A percentile compares a stretch with the other conserved stretches of the same genome.
Evolutionary conservation across 2,888 invertebrate genomes (phyloP).

Genomic region (Hipparchia semele): DNA sequence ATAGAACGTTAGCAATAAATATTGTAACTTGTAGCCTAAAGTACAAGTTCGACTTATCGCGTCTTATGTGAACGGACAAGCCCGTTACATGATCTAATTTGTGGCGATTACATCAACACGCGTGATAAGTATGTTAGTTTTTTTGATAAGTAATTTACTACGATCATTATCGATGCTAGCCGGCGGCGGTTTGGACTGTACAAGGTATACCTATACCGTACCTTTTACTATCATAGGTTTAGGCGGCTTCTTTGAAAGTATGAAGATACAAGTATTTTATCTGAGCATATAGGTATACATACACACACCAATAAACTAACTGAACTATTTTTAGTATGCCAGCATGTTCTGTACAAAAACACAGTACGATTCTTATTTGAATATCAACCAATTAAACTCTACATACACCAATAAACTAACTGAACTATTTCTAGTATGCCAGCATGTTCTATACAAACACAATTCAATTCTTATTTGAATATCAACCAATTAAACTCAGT

Average conservation of each 20-base stretch:
- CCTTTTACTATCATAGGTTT: not conserved
- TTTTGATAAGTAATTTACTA: conserved; percentile 45
- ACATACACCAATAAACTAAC: too few relatives aligned
- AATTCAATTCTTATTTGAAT: too few relatives aligned
- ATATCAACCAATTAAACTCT: too few relatives aligned
- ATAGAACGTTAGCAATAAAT: not conserved
- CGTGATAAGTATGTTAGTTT: conserved; percentile 46
- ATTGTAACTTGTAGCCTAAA: conserved; percentile 39
- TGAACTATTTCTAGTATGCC: too few relatives aligned
- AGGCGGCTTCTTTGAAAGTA: not conserved
- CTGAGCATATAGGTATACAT: too few relatives aligned
- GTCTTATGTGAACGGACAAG: conserved; percentile 62
- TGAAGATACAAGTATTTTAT: too few relatives aligned
- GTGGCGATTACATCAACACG: conserved; percentile 49
- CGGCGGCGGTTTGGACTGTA: conserved; percentile 24
- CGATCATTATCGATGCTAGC: conserved; percentile 37
- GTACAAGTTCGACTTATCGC: conserved; percentile 56
- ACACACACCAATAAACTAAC: too few relatives aligned
- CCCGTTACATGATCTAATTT: conserved; percentile 65
- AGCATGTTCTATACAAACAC: too few relatives aligned
- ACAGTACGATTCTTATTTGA: too few relatives aligned
- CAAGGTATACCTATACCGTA: not conserved
- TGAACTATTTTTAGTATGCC: too few relatives aligned
- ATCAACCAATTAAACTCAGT: too few relatives aligned
- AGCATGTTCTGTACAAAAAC: too few relatives aligned